Evolutionary conservation across 2,113 vertebrate genomes (phyloP), one percentile per base, ranked within the genome.

Genomic region (Telmatochromis sp.): DNA sequence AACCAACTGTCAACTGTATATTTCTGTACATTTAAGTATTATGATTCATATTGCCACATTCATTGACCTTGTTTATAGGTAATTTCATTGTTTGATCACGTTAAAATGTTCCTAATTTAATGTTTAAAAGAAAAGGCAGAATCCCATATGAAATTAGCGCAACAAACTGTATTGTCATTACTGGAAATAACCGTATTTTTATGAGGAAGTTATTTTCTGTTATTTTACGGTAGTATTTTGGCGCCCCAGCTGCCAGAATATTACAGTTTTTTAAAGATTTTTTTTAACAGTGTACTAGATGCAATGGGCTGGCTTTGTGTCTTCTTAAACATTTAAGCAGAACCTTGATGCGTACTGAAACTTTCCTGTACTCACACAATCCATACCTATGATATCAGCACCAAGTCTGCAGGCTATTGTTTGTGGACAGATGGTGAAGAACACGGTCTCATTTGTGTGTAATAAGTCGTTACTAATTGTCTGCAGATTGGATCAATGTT

Each of bases 401-500:
- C 55, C 28, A 6, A 83, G 85, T 47, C 90, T 47, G n/a, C 83
- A 70, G 79, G 57, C 86, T 86, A 37, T 40, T 88, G 55, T 51
- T 81, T 82, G 81, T 31, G 47, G 89, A 80, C 94, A 94, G 94
- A 94, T 93, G 93, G 94, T 54, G 73, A 82, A 86, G 63, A 94
- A 81, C 85, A 82, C 79, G 8, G 84, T 88, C 89, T 92, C 87
- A 85, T 90, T 95, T 92, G 94, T 90, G 92, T 86, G 86, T 92
- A 95, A 94, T 95, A 95, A 92, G 94, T 93, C 80, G 89, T 95
- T 91, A 93, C 94, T 95, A 96, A 96, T 95, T 95, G 94, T 94
- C 87, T 89, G 86, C 90, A 88, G 89, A 92, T 93, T 87, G 90
- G 93, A 96, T 95, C 91, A 91, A 90, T 93, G 92, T 94, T 89